phyloP scores from a whole-genome alignment of 2,113 vertebrate species.

The Acanthochromis polyacanthus region DNA sequence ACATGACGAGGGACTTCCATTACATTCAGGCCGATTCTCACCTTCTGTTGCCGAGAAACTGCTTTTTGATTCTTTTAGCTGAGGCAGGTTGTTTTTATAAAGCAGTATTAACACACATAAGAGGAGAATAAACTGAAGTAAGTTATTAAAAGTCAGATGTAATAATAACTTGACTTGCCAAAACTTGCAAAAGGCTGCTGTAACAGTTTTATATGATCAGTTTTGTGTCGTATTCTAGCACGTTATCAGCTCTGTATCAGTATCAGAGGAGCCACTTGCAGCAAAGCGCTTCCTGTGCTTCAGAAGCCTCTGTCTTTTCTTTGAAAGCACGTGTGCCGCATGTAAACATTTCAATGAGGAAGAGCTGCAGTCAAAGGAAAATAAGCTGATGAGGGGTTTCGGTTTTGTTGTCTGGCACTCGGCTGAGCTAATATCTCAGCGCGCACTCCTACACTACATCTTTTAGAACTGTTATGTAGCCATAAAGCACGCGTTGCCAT shows the following conservation, averaged over 20 bases:
- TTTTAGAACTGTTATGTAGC: conserved; percentile 56
- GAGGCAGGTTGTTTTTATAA: conserved; percentile 7
- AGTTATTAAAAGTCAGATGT: background rate
- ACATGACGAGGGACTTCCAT: conserved; percentile 70
- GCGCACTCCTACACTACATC: conserved; percentile 39
- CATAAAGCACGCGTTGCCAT: conserved; percentile 66
- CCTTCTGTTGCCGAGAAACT: conserved; percentile 5
- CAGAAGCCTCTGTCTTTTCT: conserved; percentile 54
- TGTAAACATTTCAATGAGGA: conserved; percentile 83
- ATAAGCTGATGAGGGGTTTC: conserved; percentile 71
- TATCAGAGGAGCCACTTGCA: conserved; percentile 33
- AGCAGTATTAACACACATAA: background rate
- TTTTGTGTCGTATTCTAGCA: background rate
- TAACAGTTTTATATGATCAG: background rate
- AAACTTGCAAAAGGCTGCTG: background rate
- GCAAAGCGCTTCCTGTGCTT: conserved; percentile 46
- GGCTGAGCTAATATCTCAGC: conserved; percentile 46
- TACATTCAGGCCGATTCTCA: background rate
- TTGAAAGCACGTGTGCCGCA: conserved; percentile 80
- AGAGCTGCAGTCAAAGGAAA: conserved; percentile 75
- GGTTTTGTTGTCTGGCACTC: conserved; percentile 60
- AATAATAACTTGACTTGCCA: background rate
- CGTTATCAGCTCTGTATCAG: conserved; percentile 22
- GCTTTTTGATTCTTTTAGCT: background rate
- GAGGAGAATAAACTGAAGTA: background rate